phyloP scores from a whole-genome alignment of 1,140 invertebrate genomes.

The Aphelinus atriplicis region DNA sequence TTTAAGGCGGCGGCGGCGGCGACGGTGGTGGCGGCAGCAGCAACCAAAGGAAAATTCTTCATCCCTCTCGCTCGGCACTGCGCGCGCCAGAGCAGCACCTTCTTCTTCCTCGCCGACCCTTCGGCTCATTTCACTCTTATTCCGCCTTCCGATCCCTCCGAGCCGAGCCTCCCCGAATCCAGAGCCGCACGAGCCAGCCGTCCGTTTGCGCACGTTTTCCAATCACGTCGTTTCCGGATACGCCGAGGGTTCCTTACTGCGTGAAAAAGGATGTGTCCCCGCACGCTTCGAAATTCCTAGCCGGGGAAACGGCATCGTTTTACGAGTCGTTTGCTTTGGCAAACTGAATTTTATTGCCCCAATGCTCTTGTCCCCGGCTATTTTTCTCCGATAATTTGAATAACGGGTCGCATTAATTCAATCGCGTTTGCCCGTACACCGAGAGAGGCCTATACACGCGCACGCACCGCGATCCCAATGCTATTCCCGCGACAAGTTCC shows the following conservation, averaged over 20 bases:
- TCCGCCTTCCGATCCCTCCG: conserved; percentile 42
- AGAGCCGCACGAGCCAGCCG: conserved; percentile 52
- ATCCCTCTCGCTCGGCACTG: conserved; percentile 14
- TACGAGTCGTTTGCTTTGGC: conserved; percentile 28
- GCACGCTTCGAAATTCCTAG: conserved; percentile 8
- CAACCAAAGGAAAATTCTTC: conserved; percentile 24
- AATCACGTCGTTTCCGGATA: conserved; percentile 54
- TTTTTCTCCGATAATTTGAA: conserved; percentile 9
- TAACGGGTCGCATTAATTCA: too few relatives aligned
- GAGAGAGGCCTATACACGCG: conserved; percentile 42
- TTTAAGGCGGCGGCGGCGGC: conserved; percentile 40
- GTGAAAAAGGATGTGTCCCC: conserved; percentile 21
- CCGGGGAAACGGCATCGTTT: conserved; percentile 31
- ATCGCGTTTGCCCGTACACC: conserved; percentile 18
- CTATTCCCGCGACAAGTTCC: neutral
- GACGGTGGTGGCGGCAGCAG: neutral
- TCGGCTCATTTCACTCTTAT: conserved; percentile 45
- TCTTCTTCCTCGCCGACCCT: conserved; percentile 40
- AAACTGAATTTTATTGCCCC: conserved; percentile 25
- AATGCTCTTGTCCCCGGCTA: neutral
- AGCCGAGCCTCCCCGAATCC: conserved; percentile 4
- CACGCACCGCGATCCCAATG: neutral
- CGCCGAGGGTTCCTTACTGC: neutral
- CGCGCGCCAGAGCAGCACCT: too few relatives aligned
- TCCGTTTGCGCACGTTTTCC: conserved; percentile 60